Evolutionary conservation across 37 sponge, comb jelly and placozoan species (phyloP).

Genomic region (Agelas oroides): DNA sequence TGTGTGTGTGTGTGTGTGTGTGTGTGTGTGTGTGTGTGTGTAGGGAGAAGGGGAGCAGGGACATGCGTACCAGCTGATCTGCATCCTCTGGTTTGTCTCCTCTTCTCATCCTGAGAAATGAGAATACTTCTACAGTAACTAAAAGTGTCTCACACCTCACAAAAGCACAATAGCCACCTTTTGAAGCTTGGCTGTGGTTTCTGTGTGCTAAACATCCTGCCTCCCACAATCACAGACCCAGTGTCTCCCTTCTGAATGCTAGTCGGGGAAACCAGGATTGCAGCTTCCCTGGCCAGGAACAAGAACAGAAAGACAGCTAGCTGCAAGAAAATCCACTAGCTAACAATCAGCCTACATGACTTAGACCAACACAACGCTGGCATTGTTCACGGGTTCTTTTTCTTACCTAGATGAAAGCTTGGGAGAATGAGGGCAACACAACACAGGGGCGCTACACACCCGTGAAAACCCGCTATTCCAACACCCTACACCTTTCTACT

Average conservation of each 20-base stretch:
- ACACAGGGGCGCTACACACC: too few species aligned
- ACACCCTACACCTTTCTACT: too few species aligned
- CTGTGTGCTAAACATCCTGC: conserved; percentile 36
- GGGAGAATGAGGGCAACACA: too few species aligned
- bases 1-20: not conserved
- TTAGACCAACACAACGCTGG: not conserved
- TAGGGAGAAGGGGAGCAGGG: too few species aligned
- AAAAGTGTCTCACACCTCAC: too few species aligned
- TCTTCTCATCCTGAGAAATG: conserved; percentile 43
- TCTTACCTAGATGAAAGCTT: not conserved
- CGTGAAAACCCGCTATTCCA: too few species aligned
- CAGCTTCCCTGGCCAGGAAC: conserved; percentile 60
- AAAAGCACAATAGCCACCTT: conserved; percentile 7
- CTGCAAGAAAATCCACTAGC: not conserved
- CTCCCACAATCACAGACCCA: conserved; percentile 79
- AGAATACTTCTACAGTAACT: too few species aligned
- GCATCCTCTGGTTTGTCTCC: conserved; percentile 31
- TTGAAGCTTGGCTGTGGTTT: conserved; percentile 35
- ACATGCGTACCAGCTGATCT: conserved; percentile 22
- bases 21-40: not conserved
- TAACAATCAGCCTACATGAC: not conserved
- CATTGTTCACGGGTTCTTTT: not conserved
- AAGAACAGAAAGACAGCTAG: not conserved
- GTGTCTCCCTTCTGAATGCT: conserved; percentile 58
- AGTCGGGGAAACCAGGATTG: conserved; percentile 61